Percentiles rank a stretch among this genome's conserved stretches.
phyloP scores from a whole-genome alignment of 2,888 invertebrate species.

The Epirrhoe alternata region DNA sequence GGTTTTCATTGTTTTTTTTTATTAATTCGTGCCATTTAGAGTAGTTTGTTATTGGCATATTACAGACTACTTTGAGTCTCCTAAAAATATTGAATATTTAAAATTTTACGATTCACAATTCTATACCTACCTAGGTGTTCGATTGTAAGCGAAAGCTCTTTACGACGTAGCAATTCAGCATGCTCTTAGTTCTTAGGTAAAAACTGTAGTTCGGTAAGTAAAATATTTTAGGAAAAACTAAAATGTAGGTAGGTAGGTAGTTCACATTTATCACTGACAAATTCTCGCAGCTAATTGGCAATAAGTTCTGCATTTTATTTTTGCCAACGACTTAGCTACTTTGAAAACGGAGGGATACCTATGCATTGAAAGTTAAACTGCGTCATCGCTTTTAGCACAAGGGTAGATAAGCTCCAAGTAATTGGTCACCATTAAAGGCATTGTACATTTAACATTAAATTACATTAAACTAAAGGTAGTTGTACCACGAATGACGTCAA shows the following conservation, averaged over 20 bases:
- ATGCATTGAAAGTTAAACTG: slow-evolving; percentile 1
- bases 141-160: neutral
- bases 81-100: too few species aligned
- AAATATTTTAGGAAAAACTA: slow-evolving; percentile 9
- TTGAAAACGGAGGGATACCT: neutral
- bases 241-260: too few species aligned
- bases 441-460: slow-evolving; percentile 17
- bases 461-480: slow-evolving; percentile 27
- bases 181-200: neutral
- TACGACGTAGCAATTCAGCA: slow-evolving; percentile 12
- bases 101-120: too few species aligned
- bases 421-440: slow-evolving; percentile 1
- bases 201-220: slow-evolving; percentile 18
- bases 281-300: slow-evolving; percentile 21
- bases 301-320: slow-evolving; percentile 22
- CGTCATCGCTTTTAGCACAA: slow-evolving; percentile 8
- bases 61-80: neutral
- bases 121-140: neutral
- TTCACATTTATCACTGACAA: slow-evolving; percentile 16
- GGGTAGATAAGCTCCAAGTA: slow-evolving; percentile 1
- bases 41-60: neutral
- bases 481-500: slow-evolving; percentile 48
- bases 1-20: neutral
- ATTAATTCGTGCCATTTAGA: neutral
- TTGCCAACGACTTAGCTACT: slow-evolving; percentile 6